These are phyloP conservation scores for Ptychadena robeensis DNA, from an alignment of 2,797 vertebrate genomes.

Conservation along the genomic window DNA sequence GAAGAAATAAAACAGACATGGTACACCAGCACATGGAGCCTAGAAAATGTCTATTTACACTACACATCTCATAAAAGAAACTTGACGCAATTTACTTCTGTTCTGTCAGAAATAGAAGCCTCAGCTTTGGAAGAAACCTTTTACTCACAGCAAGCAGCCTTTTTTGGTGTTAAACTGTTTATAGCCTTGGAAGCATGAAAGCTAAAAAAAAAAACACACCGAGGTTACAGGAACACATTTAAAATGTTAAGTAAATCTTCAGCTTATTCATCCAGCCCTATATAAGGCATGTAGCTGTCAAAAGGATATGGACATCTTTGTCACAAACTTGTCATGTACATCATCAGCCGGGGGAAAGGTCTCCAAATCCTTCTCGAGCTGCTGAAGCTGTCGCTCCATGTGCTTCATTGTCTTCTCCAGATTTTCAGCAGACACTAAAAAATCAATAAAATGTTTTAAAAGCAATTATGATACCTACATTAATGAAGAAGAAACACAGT, in stretches of 20 bases:
- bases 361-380: conserved; percentile 95
- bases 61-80: background rate
- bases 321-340: conserved; percentile 89
- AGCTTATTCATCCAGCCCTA: conserved; percentile 61
- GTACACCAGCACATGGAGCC: background rate
- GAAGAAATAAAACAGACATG: background rate
- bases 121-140: conserved; percentile 31
- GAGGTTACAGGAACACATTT: conserved; percentile 64
- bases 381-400: conserved; percentile 94
- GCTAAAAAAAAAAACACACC: conserved; percentile 42
- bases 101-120: conserved; percentile 16
- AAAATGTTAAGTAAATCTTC: conserved; percentile 64
- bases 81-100: background rate
- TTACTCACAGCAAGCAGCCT: conserved; percentile 42
- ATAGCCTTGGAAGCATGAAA: conserved; percentile 49
- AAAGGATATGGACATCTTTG: conserved; percentile 99
- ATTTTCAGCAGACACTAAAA: conserved; percentile 92
- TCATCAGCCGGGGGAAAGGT: conserved; percentile 90
- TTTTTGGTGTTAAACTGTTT: conserved; percentile 51
- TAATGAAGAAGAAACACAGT: background rate
- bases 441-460: conserved; percentile 66
- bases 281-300: conserved; percentile 63
- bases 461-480: background rate
- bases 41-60: background rate
- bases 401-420: conserved; percentile 95